Base-by-base conservation (phyloP, 2,113 vertebrate genomes). In the Fulica atra region DNA sequence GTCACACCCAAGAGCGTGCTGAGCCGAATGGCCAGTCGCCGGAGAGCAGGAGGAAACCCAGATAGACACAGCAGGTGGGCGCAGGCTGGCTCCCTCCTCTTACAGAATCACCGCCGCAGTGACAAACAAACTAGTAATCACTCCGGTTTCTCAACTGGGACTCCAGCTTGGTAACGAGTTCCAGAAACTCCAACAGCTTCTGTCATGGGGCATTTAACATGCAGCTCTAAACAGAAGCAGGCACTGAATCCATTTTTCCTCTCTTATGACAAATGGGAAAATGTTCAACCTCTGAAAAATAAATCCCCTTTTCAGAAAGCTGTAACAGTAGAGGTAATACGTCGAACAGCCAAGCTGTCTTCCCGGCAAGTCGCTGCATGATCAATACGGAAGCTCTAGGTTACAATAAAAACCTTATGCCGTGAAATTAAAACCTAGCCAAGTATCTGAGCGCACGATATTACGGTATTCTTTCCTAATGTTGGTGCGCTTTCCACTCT, bases 1-100 rank as follows among this genome's bases (percentile, higher is more conserved):
- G 96, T 88, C 95, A 97, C 91, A 77, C 92, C 96, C 95, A 95
- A 85, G 44, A 13, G 13, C 35, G 21, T 12, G 2, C 76, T 35
- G 86, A 90, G 74, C 86, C 18, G 88, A 81, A 68, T 86, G 77
- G 90, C 57, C 53, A 4, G 35, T 16, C 1, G 2, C 77, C 26
- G 33, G 69, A 42, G 72, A 92, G 29, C 77, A 54, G 80, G 57
- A 94, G 69, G 71, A 71, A 94, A 83, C 71, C 38, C 86, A 93
- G 86, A 93, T 36, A 88, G 82, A 64, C 48, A 13, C 21, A 60
- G 72, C 46, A 86, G 76, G 86, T 19, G 80, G 76, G 73, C 53
- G 59, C 88, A 92, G 88, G n/a, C 18, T 71, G 61, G 64, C 53
- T 96, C 69, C 57, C 25, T 91, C 54, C 70, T 80, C 74, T 50